Base-by-base conservation (phyloP, 1,140 invertebrate species). In the Pseudomyrmex cubaensis region DNA sequence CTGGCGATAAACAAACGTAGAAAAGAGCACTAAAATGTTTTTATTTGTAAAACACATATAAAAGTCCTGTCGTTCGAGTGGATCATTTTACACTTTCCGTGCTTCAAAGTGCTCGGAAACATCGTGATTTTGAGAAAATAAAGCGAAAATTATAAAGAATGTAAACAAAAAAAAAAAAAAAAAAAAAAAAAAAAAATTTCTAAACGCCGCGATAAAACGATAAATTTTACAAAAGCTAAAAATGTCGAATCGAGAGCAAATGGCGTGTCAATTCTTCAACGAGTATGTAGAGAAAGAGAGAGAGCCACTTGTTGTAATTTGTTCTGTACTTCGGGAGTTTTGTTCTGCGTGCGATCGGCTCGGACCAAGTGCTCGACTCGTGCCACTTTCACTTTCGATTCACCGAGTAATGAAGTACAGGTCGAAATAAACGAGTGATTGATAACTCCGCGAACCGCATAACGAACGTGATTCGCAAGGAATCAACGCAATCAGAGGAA, bases 331-430 rank as follows among this genome's bases (percentile, higher is more conserved):
- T 69, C 4, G 76, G 5, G 35, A 35, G 22, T 59, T 15, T 10
- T 7, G n/a, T 9, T 10, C 17, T 15, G 66, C 12, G 10, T 44
- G 56, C 66, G 54, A 54, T 62, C 44, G 48, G 35, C 56, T 17
- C 22, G 22, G 67, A 70, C 48, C 17, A 25, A 70, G 62, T 64
- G 22, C 44, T 35, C 17, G 76, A 61, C 76, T 50, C 76, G 76
- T 48, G 44, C 54, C 66, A 70, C 76, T 80, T 80, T 80, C 76
- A 72, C 76, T 80, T 59, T 80, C 76, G 17, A 50, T 50, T 22
- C 46, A 20, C 20, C 76, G 54, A 48, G 12, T 72, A 80, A 80
- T 61, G 52, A 80, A 70, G 52, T 22, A 44, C 56, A 35, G 25
- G 56, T n/a, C 66, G 66, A 80, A 80, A 72, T 62, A 80, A 35